Percentiles rank a stretch among this genome's conserved stretches.
Evolutionary conservation across 2,888 invertebrate genomes (phyloP).

Genomic region (Zootermopsis nevadensis): DNA sequence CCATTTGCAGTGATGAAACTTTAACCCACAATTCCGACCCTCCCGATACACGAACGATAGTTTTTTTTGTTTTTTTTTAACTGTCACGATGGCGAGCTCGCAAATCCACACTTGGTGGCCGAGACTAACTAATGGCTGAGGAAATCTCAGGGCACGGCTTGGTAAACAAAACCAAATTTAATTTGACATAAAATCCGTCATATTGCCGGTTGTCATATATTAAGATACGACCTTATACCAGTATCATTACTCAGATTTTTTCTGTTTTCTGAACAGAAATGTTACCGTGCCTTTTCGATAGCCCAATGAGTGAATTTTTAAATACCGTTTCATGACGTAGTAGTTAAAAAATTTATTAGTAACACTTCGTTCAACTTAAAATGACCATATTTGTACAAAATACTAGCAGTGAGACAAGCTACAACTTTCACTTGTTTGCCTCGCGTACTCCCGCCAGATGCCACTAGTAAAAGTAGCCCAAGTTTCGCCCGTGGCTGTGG

Average conservation of each 20-base stretch:
- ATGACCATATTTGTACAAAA: too few species aligned
- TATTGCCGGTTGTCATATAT: background rate
- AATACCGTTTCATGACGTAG: too few species aligned
- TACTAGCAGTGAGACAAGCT: conserved; percentile 36
- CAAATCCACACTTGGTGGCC: conserved; percentile 40
- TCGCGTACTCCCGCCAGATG: conserved; percentile 29
- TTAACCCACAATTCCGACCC: conserved; percentile 24
- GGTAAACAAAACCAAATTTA: conserved; percentile 37
- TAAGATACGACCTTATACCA: too few species aligned
- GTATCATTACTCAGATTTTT: too few species aligned
- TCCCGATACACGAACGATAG: conserved; percentile 33
- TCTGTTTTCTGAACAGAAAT: too few species aligned
- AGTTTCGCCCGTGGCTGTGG: conserved; percentile 29
- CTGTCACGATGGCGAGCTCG: conserved; percentile 33
- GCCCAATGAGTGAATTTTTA: too few species aligned
- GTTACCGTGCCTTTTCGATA: too few species aligned
- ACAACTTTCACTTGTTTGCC: conserved; percentile 34
- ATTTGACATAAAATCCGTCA: conserved; percentile 38
- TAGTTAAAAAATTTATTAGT: too few species aligned
- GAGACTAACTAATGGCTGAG: conserved; percentile 35
- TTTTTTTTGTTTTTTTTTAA: background rate
- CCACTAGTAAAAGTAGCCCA: conserved; percentile 34
- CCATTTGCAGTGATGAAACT: conserved; percentile 45
- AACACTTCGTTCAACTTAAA: too few species aligned
- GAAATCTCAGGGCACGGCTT: conserved; percentile 3